phyloP scores from a whole-genome alignment of 1,140 invertebrate species.

The Magallana gigas region DNA sequence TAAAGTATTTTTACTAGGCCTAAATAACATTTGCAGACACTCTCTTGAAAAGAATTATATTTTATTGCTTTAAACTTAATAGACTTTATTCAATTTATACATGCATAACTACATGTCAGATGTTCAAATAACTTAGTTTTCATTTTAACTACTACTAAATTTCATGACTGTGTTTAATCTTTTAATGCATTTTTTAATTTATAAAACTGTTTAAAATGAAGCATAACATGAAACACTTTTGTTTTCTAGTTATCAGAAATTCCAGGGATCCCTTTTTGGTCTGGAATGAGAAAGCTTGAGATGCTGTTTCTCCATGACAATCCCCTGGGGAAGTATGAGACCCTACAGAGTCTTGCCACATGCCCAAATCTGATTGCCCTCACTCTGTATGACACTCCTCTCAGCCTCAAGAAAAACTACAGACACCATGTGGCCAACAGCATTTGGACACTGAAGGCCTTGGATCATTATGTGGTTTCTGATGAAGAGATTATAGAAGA shows the following conservation, averaged over 20 bases:
- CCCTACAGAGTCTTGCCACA: constrained; percentile 71
- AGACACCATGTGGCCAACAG: constrained; percentile 78
- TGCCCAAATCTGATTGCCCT: constrained; percentile 70
- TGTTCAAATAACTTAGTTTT: no score
- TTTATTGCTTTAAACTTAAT: no score
- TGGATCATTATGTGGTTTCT: constrained; percentile 77
- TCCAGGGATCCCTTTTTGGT: constrained; percentile 76
- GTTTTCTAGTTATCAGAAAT: constrained; percentile 70
- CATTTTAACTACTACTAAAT: no score
- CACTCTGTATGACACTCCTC: constrained; percentile 77
- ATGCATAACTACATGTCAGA: no score
- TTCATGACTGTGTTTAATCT: no score
- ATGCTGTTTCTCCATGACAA: constrained; percentile 78
- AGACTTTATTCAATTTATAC: no score
- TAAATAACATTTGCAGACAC: no score
- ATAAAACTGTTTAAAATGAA: no score
- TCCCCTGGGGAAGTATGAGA: constrained; percentile 75
- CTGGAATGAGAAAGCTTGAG: constrained; percentile 68
- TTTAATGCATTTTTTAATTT: no score
- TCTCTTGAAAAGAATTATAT: no score
- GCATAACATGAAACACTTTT: neutral
- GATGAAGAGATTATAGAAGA: constrained; percentile 80
- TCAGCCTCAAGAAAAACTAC: constrained; percentile 76
- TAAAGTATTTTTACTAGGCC: no score
- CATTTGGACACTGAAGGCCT: constrained; percentile 75